phyloP scores from a whole-genome alignment of 2,113 vertebrate genomes.

The Cynocephalus volans region DNA sequence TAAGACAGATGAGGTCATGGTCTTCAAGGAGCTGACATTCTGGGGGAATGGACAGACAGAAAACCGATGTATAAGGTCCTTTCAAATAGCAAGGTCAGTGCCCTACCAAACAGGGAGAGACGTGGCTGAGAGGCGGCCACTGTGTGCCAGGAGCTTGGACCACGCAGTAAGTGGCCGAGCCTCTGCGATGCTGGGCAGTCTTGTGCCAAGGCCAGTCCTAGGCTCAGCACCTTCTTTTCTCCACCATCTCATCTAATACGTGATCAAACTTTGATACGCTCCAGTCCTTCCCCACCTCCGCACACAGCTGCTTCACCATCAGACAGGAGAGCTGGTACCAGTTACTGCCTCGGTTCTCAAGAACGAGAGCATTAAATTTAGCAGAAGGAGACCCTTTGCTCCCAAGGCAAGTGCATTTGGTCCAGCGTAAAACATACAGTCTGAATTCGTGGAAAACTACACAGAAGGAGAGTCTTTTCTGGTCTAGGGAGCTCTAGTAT shows the following conservation, averaged over 20 bases:
- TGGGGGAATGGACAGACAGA: not conserved
- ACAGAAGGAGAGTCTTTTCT: not conserved
- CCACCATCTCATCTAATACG: not conserved
- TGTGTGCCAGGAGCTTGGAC: not conserved
- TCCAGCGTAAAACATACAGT: not conserved
- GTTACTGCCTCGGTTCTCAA: not conserved
- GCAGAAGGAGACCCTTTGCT: not conserved
- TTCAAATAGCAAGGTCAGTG: not conserved
- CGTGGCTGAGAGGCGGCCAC: not conserved
- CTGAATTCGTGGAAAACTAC: not conserved
- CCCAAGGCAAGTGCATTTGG: not conserved
- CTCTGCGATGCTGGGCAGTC: not conserved
- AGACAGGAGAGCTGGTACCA: accelerated
- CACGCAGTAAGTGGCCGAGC: not conserved
- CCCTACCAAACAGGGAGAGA: not conserved
- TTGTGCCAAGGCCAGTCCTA: not conserved
- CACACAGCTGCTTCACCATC: not conserved
- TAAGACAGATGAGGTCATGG: not conserved
- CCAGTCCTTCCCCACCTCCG: not conserved
- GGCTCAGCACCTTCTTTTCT: not conserved
- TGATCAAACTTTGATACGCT: not conserved
- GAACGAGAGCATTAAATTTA: no score
- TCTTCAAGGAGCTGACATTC: not conserved
- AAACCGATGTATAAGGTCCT: not conserved
- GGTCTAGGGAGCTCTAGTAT: not conserved